A percentile compares a stretch with the other conserved stretches of the same genome.
These are phyloP conservation scores for Myiozetetes cayanensis DNA, from an alignment of 2,113 vertebrate genomes.

Conservation along the genomic window DNA sequence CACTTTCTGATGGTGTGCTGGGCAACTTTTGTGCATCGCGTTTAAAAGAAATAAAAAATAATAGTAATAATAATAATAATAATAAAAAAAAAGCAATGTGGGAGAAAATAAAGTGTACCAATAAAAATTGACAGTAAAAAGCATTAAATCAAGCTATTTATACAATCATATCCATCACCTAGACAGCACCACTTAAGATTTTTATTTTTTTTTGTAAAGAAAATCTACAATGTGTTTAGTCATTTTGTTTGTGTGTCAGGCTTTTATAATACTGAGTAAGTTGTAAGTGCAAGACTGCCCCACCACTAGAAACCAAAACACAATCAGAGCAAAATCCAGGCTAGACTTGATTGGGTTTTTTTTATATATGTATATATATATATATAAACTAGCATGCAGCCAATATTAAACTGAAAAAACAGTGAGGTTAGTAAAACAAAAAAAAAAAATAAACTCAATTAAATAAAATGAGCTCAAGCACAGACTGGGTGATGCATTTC, in stretches of 20 bases:
- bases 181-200: constrained; percentile 82
- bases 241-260: constrained; percentile 81
- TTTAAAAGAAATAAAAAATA: constrained; percentile 25
- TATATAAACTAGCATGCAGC: constrained; percentile 83
- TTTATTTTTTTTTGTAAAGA: constrained; percentile 66
- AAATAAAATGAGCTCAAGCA: constrained; percentile 82
- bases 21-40: constrained; percentile 74
- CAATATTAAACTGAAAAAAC: constrained; percentile 91
- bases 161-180: constrained; percentile 91
- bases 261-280: constrained; percentile 78
- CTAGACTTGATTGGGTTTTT: constrained; percentile 85
- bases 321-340: constrained; percentile 92
- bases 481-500: constrained; percentile 90
- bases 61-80: not conserved
- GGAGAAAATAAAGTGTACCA: constrained; percentile 69
- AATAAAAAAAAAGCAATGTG: constrained; percentile 53
- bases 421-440: constrained; percentile 90
- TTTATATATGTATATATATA: constrained; percentile 67
- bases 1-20: constrained; percentile 82
- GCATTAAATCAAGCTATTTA: constrained; percentile 88
- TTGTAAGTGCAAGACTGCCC: constrained; percentile 87
- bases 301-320: constrained; percentile 87
- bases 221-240: constrained; percentile 87
- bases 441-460: constrained; percentile 41
- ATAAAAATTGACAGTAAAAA: constrained; percentile 79